Evolutionary conservation across 2,888 invertebrate species (phyloP).

Genomic region (Pseudolycoriella hygida): DNA sequence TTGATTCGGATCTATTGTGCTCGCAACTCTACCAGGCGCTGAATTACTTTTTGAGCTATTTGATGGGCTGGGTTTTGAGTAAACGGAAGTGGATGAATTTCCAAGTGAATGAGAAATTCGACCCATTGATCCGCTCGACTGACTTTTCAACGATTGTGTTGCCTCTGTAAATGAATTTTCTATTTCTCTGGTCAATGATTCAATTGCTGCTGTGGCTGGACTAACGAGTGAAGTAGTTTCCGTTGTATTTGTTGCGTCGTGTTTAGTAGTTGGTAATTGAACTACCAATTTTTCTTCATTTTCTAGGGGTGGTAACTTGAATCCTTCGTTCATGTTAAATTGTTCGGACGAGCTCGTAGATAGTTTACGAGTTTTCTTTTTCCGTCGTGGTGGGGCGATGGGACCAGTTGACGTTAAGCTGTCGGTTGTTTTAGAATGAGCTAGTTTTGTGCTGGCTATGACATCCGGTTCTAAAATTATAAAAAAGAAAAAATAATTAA

Average conservation of each 20-base stretch:
- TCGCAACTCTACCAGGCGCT: constrained; percentile 26
- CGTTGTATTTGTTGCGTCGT: constrained; percentile 17
- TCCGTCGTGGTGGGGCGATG: constrained; percentile 63
- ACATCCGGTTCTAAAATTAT: constrained; percentile 59
- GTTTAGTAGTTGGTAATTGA: background rate
- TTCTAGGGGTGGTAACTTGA: constrained; percentile 14
- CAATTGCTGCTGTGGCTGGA: constrained; percentile 55
- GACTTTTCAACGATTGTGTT: constrained; percentile 4
- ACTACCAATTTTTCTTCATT: constrained; percentile 4
- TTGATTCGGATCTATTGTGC: constrained; percentile 29
- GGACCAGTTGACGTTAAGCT: constrained; percentile 32
- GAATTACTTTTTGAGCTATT: constrained; percentile 30
- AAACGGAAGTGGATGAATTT: constrained; percentile 28
- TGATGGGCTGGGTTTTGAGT: constrained; percentile 28
- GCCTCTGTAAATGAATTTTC: constrained; percentile 56
- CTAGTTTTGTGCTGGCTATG: constrained; percentile 74
- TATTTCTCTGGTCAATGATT: constrained; percentile 61
- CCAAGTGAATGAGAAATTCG: constrained; percentile 28
- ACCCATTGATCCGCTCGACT: constrained; percentile 18
- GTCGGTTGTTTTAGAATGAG: constrained; percentile 29
- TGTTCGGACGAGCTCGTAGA: constrained; percentile 25
- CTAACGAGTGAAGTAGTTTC: constrained; percentile 44
- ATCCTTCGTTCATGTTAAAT: constrained; percentile 23
- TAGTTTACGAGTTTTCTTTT: constrained; percentile 38
- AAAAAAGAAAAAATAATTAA: no score